phyloP scores from a whole-genome alignment of 2,888 invertebrate species.

The Lasius fuliginosus region DNA sequence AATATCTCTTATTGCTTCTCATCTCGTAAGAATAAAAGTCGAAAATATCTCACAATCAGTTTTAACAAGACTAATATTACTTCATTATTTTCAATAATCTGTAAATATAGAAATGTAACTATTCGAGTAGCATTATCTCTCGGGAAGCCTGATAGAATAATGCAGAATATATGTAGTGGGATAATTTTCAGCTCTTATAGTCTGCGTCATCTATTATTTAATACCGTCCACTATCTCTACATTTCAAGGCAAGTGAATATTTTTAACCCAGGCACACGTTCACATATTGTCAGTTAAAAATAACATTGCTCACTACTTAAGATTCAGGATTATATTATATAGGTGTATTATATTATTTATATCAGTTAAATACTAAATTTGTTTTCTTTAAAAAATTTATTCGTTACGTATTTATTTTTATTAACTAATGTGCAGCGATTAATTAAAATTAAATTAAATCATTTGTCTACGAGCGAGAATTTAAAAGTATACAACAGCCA shows the following conservation, averaged over 20 bases:
- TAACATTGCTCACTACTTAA: neutral
- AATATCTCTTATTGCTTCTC: neutral
- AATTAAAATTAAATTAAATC: constrained; percentile 2
- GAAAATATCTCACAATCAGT: neutral
- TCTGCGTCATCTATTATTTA: neutral
- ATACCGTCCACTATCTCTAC: neutral
- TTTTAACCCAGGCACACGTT: neutral
- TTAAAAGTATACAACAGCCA: neutral
- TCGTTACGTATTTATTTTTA: neutral
- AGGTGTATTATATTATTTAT: neutral
- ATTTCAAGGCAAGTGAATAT: neutral
- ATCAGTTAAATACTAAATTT: neutral
- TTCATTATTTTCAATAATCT: neutral
- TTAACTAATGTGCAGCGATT: neutral
- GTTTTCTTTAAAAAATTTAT: neutral
- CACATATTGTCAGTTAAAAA: neutral
- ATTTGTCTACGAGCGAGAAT: neutral
- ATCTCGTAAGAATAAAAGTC: neutral
- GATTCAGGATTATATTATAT: neutral
- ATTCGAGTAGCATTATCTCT: neutral
- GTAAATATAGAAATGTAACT: neutral
- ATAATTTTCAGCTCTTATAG: neutral
- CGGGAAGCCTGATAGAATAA: neutral
- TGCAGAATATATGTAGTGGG: neutral
- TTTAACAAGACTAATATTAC: neutral